These are phyloP conservation scores for Ctena decussata DNA, from an alignment of 2,888 invertebrate genomes.

Conservation along the genomic window DNA sequence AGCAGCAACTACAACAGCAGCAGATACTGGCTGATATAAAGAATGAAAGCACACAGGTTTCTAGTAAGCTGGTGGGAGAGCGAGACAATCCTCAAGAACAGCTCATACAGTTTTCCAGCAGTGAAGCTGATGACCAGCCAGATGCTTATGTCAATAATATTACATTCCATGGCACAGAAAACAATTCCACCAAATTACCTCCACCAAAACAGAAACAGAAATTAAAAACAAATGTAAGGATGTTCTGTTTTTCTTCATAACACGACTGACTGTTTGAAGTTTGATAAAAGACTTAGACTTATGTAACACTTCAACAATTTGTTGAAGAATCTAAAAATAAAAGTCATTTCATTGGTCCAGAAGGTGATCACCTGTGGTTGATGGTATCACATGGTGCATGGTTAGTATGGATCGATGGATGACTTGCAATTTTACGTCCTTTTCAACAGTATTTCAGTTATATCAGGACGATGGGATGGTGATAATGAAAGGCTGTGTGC, in stretches of 20 bases:
- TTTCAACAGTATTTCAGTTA: too few relatives aligned
- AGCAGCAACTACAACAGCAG: neutral
- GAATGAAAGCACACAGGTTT: neutral
- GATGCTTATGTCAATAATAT: slow-evolving; percentile 47
- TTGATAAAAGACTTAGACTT: too few relatives aligned
- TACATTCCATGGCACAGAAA: slow-evolving; percentile 54
- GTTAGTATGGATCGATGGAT: too few relatives aligned
- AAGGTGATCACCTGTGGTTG: too few relatives aligned
- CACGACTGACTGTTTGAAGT: too few relatives aligned
- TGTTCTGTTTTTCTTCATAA: neutral
- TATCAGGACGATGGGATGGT: too few relatives aligned
- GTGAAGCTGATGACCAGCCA: slow-evolving; percentile 44
- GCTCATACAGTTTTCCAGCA: slow-evolving; percentile 62
- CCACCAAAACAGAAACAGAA: slow-evolving; percentile 58
- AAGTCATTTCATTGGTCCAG: too few relatives aligned
- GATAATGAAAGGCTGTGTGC: too few relatives aligned
- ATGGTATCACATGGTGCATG: too few relatives aligned
- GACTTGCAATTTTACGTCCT: too few relatives aligned
- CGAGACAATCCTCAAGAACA: slow-evolving; percentile 15
- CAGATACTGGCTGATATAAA: neutral
- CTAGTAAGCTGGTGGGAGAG: neutral
- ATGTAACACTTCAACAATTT: too few relatives aligned
- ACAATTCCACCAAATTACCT: slow-evolving; percentile 60
- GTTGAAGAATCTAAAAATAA: too few relatives aligned
- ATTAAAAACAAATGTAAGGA: slow-evolving; percentile 58